Percentiles rank a stretch among this genome's conserved stretches.
Conservation (phyloP, 1,140 invertebrate genomes). For the Magallana gigas region DNA sequence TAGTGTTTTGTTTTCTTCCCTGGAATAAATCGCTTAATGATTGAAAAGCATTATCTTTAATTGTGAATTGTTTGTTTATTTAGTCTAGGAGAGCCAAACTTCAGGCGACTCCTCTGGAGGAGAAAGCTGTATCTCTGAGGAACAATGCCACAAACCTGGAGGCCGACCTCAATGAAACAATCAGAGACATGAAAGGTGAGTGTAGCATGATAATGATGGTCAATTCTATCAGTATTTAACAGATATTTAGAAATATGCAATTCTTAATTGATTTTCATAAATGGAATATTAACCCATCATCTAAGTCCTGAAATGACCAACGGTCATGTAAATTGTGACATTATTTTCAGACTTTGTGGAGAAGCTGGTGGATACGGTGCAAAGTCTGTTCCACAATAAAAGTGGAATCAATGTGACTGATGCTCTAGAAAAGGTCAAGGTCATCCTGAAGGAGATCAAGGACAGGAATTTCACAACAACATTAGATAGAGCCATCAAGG, state of each 20-base stretch:
- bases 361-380: constrained; percentile 59
- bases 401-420: constrained; percentile 63
- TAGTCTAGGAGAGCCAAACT: constrained; percentile 50
- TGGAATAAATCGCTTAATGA: too few species aligned
- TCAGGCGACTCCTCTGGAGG: constrained; percentile 38
- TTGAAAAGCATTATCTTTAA: too few species aligned
- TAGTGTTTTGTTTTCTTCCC: too few species aligned
- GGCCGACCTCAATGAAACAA: constrained; percentile 57
- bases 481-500: constrained; percentile 55
- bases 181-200: constrained; percentile 63
- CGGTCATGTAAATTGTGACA: neutral
- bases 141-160: constrained; percentile 63
- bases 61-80: neutral
- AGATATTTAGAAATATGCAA: too few species aligned
- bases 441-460: constrained; percentile 63
- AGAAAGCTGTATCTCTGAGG: constrained; percentile 49
- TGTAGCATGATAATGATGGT: neutral
- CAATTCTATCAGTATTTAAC: too few species aligned
- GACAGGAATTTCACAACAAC: constrained; percentile 56
- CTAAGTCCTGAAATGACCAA: too few species aligned
- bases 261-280: too few species aligned
- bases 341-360: constrained; percentile 60
- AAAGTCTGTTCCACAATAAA: constrained; percentile 59
- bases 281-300: too few species aligned
- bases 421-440: constrained; percentile 60